Evolutionary conservation across 2,113 vertebrate species (phyloP).

Genomic region (Pseudorhombus dupliciocellatus): DNA sequence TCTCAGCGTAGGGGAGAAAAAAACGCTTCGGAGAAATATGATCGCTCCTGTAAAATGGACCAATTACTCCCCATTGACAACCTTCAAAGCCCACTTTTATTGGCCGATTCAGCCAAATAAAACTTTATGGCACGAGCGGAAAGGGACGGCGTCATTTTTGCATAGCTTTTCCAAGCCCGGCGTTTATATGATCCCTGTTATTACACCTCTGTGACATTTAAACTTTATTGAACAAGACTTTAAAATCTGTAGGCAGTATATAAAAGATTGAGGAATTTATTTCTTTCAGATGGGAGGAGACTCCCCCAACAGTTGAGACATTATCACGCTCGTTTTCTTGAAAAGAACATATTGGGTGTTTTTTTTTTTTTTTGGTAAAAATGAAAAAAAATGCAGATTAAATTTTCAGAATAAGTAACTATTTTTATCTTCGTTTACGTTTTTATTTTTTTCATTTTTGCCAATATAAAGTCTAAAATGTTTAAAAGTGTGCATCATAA

Average conservation of each 20-base stretch:
- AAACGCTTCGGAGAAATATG: constrained; percentile 92
- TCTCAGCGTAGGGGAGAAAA: constrained; percentile 81
- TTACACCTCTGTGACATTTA: constrained; percentile 99
- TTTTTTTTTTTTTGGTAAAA: no score
- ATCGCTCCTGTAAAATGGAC: constrained; percentile 96
- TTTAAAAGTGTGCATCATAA: background rate
- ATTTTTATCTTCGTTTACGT: background rate
- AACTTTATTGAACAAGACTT: constrained; percentile 99
- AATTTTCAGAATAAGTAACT: background rate
- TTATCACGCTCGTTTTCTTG: constrained; percentile 40
- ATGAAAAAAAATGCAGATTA: background rate
- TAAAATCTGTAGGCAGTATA: constrained; percentile 99
- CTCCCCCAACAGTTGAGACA: constrained; percentile 84
- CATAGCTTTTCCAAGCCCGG: constrained; percentile 92
- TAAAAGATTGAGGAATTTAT: constrained; percentile 96
- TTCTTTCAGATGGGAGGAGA: constrained; percentile 91
- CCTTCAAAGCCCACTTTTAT: constrained; percentile 95
- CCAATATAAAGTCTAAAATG: background rate
- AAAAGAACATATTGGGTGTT: no score
- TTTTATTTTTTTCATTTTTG: background rate
- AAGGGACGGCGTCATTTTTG: constrained; percentile 91
- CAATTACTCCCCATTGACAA: constrained; percentile 98
- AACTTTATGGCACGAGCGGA: constrained; percentile 95
- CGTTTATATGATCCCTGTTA: constrained; percentile 96
- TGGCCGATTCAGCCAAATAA: constrained; percentile 99